These are phyloP conservation scores for Pygocentrus nattereri DNA, from an alignment of 2,797 vertebrate species.

Conservation along the genomic window DNA sequence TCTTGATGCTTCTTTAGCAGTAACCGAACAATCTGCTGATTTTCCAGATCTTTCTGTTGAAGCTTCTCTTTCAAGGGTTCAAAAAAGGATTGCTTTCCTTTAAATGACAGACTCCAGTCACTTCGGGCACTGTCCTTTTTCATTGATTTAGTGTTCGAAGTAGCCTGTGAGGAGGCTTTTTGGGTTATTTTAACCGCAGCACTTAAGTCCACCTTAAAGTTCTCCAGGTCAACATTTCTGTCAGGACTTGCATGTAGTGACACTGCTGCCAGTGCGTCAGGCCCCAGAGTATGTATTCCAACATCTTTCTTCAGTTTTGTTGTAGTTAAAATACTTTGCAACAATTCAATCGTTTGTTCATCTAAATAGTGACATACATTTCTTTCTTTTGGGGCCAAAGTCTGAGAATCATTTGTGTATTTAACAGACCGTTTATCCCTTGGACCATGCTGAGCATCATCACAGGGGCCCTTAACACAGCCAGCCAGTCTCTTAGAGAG, in stretches of 20 bases:
- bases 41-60: constrained; percentile 47
- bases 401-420: constrained; percentile 9
- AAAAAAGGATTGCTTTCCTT: constrained; percentile 35
- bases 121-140: constrained; percentile 16
- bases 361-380: constrained; percentile 9
- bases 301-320: constrained; percentile 15
- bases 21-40: constrained; percentile 45
- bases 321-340: constrained; percentile 42
- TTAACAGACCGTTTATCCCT: constrained; percentile 4
- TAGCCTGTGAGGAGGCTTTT: constrained; percentile 17
- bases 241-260: constrained; percentile 20
- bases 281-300: not conserved
- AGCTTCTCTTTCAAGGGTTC: constrained; percentile 46
- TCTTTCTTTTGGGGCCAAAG: constrained; percentile 21
- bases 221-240: not conserved
- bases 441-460: not conserved
- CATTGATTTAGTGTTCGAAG: constrained; percentile 14
- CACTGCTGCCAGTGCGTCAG: not conserved
- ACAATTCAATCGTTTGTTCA: constrained; percentile 22
- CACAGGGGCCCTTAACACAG: not conserved
- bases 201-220: constrained; percentile 4
- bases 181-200: constrained; percentile 1
- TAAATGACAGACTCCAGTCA: not conserved
- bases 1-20: constrained; percentile 50
- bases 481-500: not conserved